Percentiles rank a stretch among this genome's conserved stretches.
phyloP scores from a whole-genome alignment of 2,888 invertebrate species.

The Eudemis profundana region DNA sequence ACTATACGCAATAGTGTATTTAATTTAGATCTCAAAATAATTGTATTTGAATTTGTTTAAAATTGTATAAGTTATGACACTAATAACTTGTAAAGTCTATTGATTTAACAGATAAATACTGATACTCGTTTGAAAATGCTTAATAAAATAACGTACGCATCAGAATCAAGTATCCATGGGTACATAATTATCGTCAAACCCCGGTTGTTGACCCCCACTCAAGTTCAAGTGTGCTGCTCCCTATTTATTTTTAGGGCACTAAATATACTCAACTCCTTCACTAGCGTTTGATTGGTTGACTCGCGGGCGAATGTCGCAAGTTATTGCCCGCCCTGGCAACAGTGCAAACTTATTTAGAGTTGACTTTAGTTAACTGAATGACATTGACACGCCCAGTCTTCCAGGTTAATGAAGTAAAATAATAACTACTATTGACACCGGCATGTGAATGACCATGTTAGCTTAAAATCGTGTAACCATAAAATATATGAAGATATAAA shows the following conservation, averaged over 20 bases:
- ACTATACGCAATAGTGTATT: too few relatives aligned
- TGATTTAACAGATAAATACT: neutral
- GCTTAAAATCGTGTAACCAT: too few relatives aligned
- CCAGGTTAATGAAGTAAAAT: too few relatives aligned
- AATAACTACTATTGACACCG: too few relatives aligned
- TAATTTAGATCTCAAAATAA: too few relatives aligned
- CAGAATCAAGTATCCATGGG: conserved; percentile 17
- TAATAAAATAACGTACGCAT: too few relatives aligned
- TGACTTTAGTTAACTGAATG: conserved; percentile 12
- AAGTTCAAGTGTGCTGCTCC: conserved; percentile 79
- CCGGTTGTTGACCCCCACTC: conserved; percentile 71
- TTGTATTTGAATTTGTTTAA: too few relatives aligned
- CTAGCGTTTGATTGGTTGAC: conserved; percentile 54
- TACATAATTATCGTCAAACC: conserved; percentile 63
- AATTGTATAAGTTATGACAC: too few relatives aligned
- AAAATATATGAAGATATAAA: too few relatives aligned
- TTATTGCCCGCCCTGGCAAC: conserved; percentile 22
- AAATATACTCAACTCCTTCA: conserved; percentile 70
- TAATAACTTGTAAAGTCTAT: too few relatives aligned
- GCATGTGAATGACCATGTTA: too few relatives aligned
- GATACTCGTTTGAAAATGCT: neutral
- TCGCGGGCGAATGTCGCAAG: conserved; percentile 34
- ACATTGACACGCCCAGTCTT: too few relatives aligned
- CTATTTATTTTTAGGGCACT: conserved; percentile 79
- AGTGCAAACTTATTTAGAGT: conserved; percentile 28